Conservation (phyloP, 2,113 vertebrate species). For the Arenaria interpres region DNA sequence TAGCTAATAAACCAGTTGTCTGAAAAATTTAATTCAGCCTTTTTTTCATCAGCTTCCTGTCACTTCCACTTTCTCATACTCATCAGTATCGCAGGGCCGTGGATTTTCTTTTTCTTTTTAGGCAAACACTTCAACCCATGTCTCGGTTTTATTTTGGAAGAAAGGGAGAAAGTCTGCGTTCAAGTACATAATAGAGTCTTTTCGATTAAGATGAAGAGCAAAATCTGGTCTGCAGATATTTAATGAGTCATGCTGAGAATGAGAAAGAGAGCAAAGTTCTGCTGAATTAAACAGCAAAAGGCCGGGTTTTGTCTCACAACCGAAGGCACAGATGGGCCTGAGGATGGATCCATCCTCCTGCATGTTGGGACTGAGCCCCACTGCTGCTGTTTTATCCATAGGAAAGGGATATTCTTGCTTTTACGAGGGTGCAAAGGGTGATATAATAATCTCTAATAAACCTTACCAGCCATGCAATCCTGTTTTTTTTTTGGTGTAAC, state of each 20-base stretch:
- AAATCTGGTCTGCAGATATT: conserved; percentile 30
- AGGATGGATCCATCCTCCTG: background rate
- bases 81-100: background rate
- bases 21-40: background rate
- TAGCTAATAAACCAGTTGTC: conserved; percentile 24
- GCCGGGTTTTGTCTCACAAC: background rate
- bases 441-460: background rate
- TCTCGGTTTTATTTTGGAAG: conserved; percentile 13
- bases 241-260: conserved; percentile 20
- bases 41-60: conserved; percentile 23
- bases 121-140: background rate
- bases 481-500: background rate
- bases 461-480: background rate
- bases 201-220: conserved; percentile 1
- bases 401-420: background rate
- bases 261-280: background rate
- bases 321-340: background rate
- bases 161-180: background rate
- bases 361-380: background rate
- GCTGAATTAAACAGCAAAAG: background rate
- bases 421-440: background rate
- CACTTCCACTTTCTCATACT: conserved; percentile 27
- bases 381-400: background rate
- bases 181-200: conserved; percentile 11
- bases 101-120: background rate